Base-by-base conservation (phyloP, 53 echinoderm and acorn worm species). In the Temnopleurus reevesii region DNA sequence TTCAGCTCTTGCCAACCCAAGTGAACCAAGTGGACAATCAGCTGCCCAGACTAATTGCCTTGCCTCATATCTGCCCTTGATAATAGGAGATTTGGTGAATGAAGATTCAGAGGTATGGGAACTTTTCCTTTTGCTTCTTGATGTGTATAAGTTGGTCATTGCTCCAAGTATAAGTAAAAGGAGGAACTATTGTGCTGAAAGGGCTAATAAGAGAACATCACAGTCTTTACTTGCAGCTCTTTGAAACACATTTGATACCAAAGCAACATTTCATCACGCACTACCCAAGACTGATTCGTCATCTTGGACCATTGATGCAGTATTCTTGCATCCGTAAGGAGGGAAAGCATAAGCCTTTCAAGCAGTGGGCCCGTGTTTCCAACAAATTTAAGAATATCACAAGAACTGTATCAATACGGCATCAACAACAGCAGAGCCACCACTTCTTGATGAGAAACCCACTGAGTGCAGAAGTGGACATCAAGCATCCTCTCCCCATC, bases 11-110 rank as follows among this genome's bases (percentile, higher is more conserved):
- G 18, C 26, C 35, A 93, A 86, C 44, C 89, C 93, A 87, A 26
- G 28, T 36, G 59, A 76, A 24, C 13, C 92, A 34, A 89, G 89
- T 76, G 92, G 92, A 31, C 89, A 89, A 35, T 77, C 82, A 46
- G 66, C 92, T 18, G 76, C 89, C n/a, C 92, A 92, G 57, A 81
- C 49, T 23, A 89, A 76, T 26, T 89, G 89, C 47, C 45, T 92
- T 33, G 92, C 58, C 15, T 10, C 83, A 23, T 84, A 89, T 77
- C 77, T 92, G 26, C 92, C 89, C 0, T 15, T 92, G 8, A 77
- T 92, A 27, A 84, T 92, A 76, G 89, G 92, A 46, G 92, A 92
- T 59, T 23, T 66, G 45, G 27, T 92, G 17, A 28, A 35, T 41
- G 84, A 77, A 43, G 49, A 84, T 10, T 82, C 71, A 29, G 89